Evolutionary conservation across 2,797 vertebrate genomes (phyloP).

Genomic region (Poecilia wingei): DNA sequence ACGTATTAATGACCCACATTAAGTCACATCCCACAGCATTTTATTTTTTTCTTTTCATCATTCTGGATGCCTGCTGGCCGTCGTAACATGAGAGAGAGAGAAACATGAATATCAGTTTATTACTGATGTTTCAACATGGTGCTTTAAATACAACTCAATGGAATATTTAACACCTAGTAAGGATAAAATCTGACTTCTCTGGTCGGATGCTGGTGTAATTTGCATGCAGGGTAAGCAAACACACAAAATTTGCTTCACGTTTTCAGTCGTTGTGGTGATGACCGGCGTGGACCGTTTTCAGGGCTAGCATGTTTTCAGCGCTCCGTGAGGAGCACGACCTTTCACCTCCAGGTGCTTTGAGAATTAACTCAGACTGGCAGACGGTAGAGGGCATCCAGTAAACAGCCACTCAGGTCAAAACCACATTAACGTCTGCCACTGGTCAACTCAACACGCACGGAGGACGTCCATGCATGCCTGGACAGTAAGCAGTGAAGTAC

Average conservation of each 20-base stretch:
- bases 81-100: background rate
- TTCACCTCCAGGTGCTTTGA: conserved; percentile 39
- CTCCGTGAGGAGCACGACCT: conserved; percentile 27
- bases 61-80: conserved; percentile 2
- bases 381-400: conserved; percentile 66
- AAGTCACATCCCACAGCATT: conserved; percentile 42
- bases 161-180: background rate
- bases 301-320: conserved; percentile 9
- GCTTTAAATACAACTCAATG: background rate
- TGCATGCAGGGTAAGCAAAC: background rate
- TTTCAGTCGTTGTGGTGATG: background rate
- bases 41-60: conserved; percentile 20
- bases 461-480: conserved; percentile 19
- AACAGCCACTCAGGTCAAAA: conserved; percentile 60
- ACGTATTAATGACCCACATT: conserved; percentile 46
- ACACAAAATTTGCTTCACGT: background rate
- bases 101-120: conserved; percentile 5
- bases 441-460: conserved; percentile 32
- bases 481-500: conserved; percentile 3
- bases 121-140: background rate
- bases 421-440: conserved; percentile 68
- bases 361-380: conserved; percentile 66
- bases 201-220: background rate
- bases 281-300: background rate
- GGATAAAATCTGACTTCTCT: background rate